Evolutionary conservation across 2,797 vertebrate genomes (phyloP), one percentile per base, ranked within the genome.

Genomic region (Aphelocoma californica): DNA sequence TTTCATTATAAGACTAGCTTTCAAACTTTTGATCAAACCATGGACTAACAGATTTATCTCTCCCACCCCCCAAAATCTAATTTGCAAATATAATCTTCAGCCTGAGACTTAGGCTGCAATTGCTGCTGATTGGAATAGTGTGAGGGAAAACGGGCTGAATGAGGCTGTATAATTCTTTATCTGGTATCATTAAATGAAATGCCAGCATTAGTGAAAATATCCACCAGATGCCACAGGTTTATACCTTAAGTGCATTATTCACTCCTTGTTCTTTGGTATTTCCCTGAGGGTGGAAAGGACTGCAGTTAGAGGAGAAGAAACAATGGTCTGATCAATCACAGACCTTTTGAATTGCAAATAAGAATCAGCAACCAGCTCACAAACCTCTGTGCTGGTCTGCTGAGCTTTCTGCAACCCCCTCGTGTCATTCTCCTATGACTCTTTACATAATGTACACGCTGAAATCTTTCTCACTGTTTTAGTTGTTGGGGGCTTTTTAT

Each of bases 291-390:
- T 57, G 21, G 53, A 74, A 95, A 89, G 54, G 56, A 14, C 69
- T 84, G 61, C 12, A 65, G 80, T 73, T 18, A 23, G 77, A 73
- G 71, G n/a, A 70, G 83, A 53, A 85, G 74, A 87, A 93, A 95
- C 93, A 96, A 90, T 82, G 44, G 21, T 92, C 65, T 92, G 90
- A 90, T 95, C 94, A 94, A 69, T 96, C 93, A 92, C 32, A 57
- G 45, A 31, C 74, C 80, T 65, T 74, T 95, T 95, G 93, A 96
- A 87, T 93, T 94, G 90, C 93, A 92, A 96, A 95, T 93, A 87
- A 57, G 81, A 65, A 74, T 67, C 67, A 58, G 48, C 61, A 86
- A 57, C 44, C 67, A 80, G 62, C 70, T 84, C 21, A 20, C 47
- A 65, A 80, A 56, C 48, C 66, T 72, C 81, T 28, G 38, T 28